A percentile compares a stretch with the other conserved stretches of the same genome.
Conservation (phyloP, 2,888 invertebrate species). For the Loripinus fragilis region DNA sequence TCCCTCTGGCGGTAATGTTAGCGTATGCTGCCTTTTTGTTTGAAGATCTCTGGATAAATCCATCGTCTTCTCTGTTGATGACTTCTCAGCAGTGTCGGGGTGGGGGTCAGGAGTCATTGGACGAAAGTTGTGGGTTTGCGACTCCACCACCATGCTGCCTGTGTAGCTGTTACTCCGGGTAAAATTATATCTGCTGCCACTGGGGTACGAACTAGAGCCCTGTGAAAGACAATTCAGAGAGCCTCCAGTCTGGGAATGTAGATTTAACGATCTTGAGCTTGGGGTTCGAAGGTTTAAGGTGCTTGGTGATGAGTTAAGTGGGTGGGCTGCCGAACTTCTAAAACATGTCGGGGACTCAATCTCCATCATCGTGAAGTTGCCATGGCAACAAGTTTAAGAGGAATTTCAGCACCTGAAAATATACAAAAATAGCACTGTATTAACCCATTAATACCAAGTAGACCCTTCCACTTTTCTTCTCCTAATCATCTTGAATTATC, state of each 20-base stretch:
- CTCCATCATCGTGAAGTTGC: conserved; percentile 65
- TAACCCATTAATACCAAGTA: too few relatives aligned
- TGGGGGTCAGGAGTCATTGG: conserved; percentile 61
- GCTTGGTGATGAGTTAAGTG: conserved; percentile 50
- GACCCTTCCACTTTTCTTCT: too few relatives aligned
- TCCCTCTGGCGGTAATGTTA: conserved; percentile 64
- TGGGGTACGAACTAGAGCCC: conserved; percentile 2
- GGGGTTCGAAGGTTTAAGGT: conserved; percentile 28
- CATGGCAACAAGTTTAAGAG: conserved; percentile 35
- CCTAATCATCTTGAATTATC: too few relatives aligned
- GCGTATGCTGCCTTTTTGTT: conserved; percentile 38
- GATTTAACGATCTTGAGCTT: conserved; percentile 12
- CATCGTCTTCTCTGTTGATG: conserved; percentile 25
- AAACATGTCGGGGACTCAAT: conserved; percentile 62
- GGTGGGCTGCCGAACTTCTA: conserved; percentile 53
- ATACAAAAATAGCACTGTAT: conserved; percentile 22
- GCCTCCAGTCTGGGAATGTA: conserved; percentile 28
- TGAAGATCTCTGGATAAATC: conserved; percentile 32
- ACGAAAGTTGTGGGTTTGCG: conserved; percentile 65
- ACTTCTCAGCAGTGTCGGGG: conserved; percentile 64
- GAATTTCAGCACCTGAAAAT: conserved; percentile 31
- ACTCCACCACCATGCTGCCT: conserved; percentile 67
- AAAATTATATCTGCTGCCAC: conserved; percentile 43
- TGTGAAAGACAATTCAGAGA: conserved; percentile 15
- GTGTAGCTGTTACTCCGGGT: conserved; percentile 53